Conservation (phyloP, 2,797 vertebrate species). For the Mus caroli region DNA sequence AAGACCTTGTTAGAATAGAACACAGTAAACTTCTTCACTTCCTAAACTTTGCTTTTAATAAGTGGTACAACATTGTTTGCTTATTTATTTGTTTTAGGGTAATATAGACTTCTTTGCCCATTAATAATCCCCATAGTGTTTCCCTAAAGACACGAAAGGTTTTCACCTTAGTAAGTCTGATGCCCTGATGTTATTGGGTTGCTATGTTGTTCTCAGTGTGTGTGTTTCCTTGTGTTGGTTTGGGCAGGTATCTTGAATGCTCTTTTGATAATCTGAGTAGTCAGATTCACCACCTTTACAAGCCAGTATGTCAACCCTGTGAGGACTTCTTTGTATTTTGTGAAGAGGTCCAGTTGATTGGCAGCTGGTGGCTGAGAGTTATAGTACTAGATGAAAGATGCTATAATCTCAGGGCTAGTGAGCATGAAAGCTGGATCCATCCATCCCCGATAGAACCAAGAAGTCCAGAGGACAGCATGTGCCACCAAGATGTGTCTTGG, state of each 20-base stretch:
- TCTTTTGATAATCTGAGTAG: constrained; percentile 52
- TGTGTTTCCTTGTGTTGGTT: background rate
- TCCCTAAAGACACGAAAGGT: constrained; percentile 43
- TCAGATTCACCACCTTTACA: constrained; percentile 55
- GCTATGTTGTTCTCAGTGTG: constrained; percentile 55
- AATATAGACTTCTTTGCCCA: constrained; percentile 46
- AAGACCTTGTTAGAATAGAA: constrained; percentile 15
- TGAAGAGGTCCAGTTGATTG: constrained; percentile 23
- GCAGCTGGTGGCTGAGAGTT: background rate
- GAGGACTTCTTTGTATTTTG: constrained; percentile 42
- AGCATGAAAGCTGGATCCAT: background rate
- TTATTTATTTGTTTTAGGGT: constrained; percentile 62
- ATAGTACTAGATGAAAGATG: background rate
- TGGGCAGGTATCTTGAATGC: constrained; percentile 41
- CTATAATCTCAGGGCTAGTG: constrained; percentile 3
- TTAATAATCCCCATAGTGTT: constrained; percentile 57
- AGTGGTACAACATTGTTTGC: constrained; percentile 14
- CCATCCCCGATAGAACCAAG: background rate
- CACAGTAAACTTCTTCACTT: constrained; percentile 31
- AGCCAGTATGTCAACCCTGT: background rate
- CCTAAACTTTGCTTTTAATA: constrained; percentile 60
- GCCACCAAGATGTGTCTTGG: constrained; percentile 70
- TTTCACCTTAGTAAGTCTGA: constrained; percentile 64
- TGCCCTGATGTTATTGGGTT: constrained; percentile 48
- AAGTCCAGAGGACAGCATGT: constrained; percentile 73